A percentile compares a stretch with the other conserved stretches of the same genome.
Conservation (phyloP, 1,140 invertebrate genomes). For the Penaeus japonicus region DNA sequence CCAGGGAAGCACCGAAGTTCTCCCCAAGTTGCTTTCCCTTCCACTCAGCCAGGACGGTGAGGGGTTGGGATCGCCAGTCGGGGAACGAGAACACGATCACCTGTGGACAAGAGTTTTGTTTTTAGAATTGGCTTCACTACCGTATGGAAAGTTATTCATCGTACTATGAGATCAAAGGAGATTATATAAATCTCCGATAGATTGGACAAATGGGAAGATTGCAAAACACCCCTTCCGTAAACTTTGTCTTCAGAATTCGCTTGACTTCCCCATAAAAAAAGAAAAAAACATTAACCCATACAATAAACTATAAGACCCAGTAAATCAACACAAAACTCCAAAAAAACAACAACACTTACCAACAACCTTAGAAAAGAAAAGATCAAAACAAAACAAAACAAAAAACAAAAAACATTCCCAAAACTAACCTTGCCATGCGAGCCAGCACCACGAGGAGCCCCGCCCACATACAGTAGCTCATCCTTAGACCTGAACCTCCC, state of each 20-base stretch:
- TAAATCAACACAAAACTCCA: too few species aligned
- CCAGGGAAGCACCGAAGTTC: conserved; percentile 78
- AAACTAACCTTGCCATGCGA: conserved; percentile 65
- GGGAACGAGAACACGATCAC: conserved; percentile 63
- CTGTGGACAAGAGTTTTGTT: conserved; percentile 18
- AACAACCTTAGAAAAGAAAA: not conserved
- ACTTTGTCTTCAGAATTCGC: too few species aligned
- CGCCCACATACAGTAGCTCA: conserved; percentile 66
- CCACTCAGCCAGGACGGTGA: conserved; percentile 61
- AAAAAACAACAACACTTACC: too few species aligned
- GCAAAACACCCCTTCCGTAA: too few species aligned
- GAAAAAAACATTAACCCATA: too few species aligned
- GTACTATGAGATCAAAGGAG: too few species aligned
- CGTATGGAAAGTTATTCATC: not conserved
- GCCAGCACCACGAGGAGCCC: conserved; percentile 67
- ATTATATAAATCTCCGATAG: too few species aligned
- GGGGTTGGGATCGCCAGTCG: conserved; percentile 17
- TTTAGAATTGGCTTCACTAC: not conserved
- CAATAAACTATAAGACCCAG: too few species aligned
- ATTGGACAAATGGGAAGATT: too few species aligned
- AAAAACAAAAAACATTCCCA: not conserved
- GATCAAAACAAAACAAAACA: not conserved
- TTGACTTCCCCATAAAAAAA: too few species aligned
- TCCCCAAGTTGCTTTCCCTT: conserved; percentile 74
- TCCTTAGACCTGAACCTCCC: conserved; percentile 66